Percentiles rank a stretch among this genome's conserved stretches.
Conservation (phyloP, 1,140 invertebrate species). For the Drosophila repleta region DNA sequence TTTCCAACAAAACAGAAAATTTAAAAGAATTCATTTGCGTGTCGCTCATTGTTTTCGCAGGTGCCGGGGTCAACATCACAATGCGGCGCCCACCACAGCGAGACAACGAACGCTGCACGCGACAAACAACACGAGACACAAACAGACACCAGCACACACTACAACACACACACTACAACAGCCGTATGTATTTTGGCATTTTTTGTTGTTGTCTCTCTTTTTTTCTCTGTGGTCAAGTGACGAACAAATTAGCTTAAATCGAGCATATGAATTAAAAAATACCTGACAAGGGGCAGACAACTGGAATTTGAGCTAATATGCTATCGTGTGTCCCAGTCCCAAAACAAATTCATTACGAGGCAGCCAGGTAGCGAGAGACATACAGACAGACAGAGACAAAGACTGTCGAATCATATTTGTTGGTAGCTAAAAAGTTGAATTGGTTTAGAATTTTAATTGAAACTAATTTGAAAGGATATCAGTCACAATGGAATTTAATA, state of each 20-base stretch:
- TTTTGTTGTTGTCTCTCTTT: neutral
- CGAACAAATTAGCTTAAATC: slow-evolving; percentile 78
- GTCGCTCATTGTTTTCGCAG: slow-evolving; percentile 45
- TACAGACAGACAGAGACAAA: too few relatives aligned
- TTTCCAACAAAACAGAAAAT: slow-evolving; percentile 26
- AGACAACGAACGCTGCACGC: slow-evolving; percentile 17
- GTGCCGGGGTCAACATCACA: slow-evolving; percentile 35
- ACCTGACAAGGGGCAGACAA: slow-evolving; percentile 45
- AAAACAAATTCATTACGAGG: neutral
- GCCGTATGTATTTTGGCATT: slow-evolving; percentile 38
- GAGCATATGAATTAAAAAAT: slow-evolving; percentile 66
- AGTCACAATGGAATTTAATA: neutral
- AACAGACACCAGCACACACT: slow-evolving; percentile 37
- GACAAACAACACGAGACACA: slow-evolving; percentile 16
- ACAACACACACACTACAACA: neutral
- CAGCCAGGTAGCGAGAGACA: neutral
- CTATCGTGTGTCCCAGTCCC: slow-evolving; percentile 3
- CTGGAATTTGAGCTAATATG: slow-evolving; percentile 29
- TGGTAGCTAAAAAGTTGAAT: neutral
- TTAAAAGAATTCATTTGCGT: slow-evolving; percentile 44
- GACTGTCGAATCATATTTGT: neutral
- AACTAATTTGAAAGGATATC: neutral
- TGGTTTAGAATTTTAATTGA: neutral
- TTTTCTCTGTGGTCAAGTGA: slow-evolving; percentile 67
- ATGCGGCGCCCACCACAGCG: slow-evolving; percentile 18